Evolutionary conservation across 1,140 invertebrate genomes (phyloP).

Genomic region (Drusus annulatus): DNA sequence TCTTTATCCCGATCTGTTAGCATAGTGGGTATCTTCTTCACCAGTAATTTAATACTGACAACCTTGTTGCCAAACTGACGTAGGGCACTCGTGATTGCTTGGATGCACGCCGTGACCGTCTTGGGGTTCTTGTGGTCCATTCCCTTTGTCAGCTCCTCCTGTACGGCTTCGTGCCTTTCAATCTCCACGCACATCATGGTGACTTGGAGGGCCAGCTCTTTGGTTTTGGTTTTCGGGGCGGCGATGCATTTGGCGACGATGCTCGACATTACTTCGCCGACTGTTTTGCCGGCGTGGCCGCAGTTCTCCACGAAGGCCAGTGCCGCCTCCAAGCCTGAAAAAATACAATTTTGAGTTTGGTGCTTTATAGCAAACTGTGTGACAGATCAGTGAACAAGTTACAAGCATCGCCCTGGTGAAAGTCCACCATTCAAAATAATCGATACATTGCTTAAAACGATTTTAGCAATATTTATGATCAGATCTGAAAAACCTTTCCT

Average conservation of each 20-base stretch:
- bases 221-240: slow-evolving; percentile 92
- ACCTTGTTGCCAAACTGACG: slow-evolving; percentile 95
- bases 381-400: no score
- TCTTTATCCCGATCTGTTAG: slow-evolving; percentile 93
- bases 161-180: slow-evolving; percentile 92
- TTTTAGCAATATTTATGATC: no score
- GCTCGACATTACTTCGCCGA: slow-evolving; percentile 90
- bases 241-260: slow-evolving; percentile 94
- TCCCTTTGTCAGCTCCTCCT: slow-evolving; percentile 94
- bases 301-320: slow-evolving; percentile 93
- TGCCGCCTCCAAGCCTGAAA: slow-evolving; percentile 83
- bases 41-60: slow-evolving; percentile 88
- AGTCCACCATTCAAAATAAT: no score
- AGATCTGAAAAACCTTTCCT: no score
- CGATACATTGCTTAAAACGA: no score
- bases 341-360: neutral
- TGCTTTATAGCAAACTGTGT: neutral
- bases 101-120: slow-evolving; percentile 89
- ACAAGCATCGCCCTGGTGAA: no score
- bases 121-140: slow-evolving; percentile 97
- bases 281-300: slow-evolving; percentile 86
- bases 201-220: slow-evolving; percentile 91
- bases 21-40: slow-evolving; percentile 89
- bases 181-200: slow-evolving; percentile 96
- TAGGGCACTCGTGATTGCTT: slow-evolving; percentile 81